Evolutionary conservation across 1,140 invertebrate species (phyloP), one percentile per base, ranked within the genome.

Genomic region (Drosophila pandora): DNA sequence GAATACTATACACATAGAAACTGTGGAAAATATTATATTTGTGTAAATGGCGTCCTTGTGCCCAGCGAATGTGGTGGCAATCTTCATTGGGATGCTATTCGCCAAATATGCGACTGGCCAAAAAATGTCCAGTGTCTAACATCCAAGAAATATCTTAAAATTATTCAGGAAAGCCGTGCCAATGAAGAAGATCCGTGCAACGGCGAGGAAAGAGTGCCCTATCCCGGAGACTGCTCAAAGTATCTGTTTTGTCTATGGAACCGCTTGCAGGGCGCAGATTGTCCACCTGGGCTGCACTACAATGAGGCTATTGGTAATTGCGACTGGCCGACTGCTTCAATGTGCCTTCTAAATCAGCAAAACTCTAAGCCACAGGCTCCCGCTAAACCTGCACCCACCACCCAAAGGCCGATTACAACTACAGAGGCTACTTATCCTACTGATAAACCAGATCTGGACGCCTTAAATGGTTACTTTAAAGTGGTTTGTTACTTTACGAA

Each of bases 401-500:
- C 78, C 2, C 71, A 84, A 12, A 75, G 49, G 10, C 77, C 69
- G 1, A 79, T 71, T 41, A 92, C 85, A 3, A 83, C 91, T 9
- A 28, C 85, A 0, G 87, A 87, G 56, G 90, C 91, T 2, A 91
- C 84, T 9, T 88, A 87, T 53, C 90, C 90, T 22, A 90, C 81
- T 0, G 87, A 90, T 3, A 90, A 87, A 13, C 92, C 91, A 12
- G 78, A 78, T 0, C 68, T 94, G 8, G 90, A 93, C 67, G 92
- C 93, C 0, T 56, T 90, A 21, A 79, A 90, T 92, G 93, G 93
- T n/a, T 92, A 94, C 48, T 95, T 94, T 72, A 95, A 97, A 92
- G 93, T 98, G 0, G 96, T 98, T 0, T 98, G 97, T 79, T 98
- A 98, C 89, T 98, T 97, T 85, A 98, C 97, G 0, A 98, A 98